Percentiles rank a stretch among this genome's conserved stretches.
Evolutionary conservation across 2,113 vertebrate species (phyloP).

Genomic region (Picathartes gymnocephalus): DNA sequence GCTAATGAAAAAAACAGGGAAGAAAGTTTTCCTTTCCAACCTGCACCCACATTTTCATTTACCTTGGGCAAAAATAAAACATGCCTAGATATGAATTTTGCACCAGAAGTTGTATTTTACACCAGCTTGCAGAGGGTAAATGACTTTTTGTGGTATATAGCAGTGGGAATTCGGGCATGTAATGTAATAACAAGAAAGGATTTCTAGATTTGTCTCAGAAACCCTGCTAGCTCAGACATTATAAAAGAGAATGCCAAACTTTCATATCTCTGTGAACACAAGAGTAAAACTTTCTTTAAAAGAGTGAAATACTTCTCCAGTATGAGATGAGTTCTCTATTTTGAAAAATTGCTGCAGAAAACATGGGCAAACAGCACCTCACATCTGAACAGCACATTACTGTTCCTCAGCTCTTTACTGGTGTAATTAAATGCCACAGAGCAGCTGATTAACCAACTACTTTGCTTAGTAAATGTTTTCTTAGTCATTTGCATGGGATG

Average conservation of each 20-base stretch:
- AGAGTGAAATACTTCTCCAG: not conserved
- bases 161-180: constrained; percentile 42
- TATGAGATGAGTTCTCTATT: not conserved
- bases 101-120: not conserved
- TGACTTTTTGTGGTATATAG: constrained; percentile 14
- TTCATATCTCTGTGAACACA: not conserved
- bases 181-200: constrained; percentile 37
- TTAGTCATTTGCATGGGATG: not conserved
- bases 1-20: not conserved
- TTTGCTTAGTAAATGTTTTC: not conserved
- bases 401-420: not conserved
- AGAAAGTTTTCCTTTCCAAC: not conserved
- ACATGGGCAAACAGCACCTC: not conserved
- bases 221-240: constrained; percentile 6
- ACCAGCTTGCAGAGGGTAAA: not conserved
- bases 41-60: not conserved
- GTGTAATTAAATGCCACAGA: not conserved
- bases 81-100: constrained; percentile 10
- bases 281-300: not conserved
- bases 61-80: constrained; percentile 23
- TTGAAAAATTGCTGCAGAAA: not conserved
- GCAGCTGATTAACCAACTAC: not conserved
- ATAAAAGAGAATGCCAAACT: not conserved
- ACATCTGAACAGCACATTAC: not conserved
- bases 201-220: constrained; percentile 43